Conservation (phyloP, 2,888 invertebrate species). For the Torymus auratus region DNA sequence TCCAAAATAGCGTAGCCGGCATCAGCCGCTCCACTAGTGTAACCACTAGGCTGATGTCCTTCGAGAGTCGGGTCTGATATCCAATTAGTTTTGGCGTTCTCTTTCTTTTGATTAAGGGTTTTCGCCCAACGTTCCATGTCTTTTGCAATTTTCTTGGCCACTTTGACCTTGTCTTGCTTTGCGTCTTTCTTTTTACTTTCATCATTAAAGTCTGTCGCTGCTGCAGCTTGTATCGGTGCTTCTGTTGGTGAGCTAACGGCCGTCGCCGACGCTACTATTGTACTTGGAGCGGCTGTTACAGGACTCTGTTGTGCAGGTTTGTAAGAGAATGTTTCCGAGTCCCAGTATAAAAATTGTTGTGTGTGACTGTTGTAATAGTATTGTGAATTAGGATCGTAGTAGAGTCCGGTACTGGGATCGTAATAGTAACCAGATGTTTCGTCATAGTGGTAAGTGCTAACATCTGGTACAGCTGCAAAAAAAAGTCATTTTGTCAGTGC, state of each 20-base stretch:
- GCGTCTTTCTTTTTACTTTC: constrained; percentile 84
- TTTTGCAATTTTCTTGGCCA: constrained; percentile 98
- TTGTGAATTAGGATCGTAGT: constrained; percentile 96
- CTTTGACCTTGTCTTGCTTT: constrained; percentile 96
- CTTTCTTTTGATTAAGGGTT: constrained; percentile 96
- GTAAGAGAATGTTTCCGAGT: constrained; percentile 80
- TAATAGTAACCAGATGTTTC: constrained; percentile 97
- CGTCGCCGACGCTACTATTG: constrained; percentile 61
- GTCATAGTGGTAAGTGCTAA: constrained; percentile 94
- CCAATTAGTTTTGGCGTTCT: constrained; percentile 78
- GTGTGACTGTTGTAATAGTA: constrained; percentile 97
- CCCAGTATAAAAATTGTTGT: constrained; percentile 97
- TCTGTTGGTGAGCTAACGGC: constrained; percentile 69
- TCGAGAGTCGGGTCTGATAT: constrained; percentile 64
- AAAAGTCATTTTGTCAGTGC: not conserved
- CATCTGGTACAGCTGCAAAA: constrained; percentile 86
- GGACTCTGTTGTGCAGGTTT: constrained; percentile 68
- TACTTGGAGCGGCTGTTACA: constrained; percentile 71
- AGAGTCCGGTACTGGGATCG: constrained; percentile 93
- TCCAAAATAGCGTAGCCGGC: constrained; percentile 95
- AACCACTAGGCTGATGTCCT: constrained; percentile 73
- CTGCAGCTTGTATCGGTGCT: constrained; percentile 66
- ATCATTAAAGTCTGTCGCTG: constrained; percentile 61
- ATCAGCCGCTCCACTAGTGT: constrained; percentile 89
- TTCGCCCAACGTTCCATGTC: constrained; percentile 98